Evolutionary conservation across 2,888 invertebrate genomes (phyloP).

Genomic region (Coleophora flavipennella): DNA sequence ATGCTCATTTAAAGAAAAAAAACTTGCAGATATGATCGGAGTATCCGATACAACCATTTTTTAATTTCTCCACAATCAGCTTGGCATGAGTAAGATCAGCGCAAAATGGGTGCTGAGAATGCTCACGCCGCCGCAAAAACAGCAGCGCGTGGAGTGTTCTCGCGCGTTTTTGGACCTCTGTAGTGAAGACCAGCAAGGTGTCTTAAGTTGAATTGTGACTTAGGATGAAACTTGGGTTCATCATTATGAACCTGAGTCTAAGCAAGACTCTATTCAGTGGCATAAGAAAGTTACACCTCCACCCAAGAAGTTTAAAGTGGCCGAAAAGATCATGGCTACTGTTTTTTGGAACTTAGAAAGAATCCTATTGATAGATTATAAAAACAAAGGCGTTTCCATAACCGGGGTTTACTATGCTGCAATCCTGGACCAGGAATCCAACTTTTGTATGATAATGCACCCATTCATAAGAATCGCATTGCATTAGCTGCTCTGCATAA

Average conservation of each 20-base stretch:
- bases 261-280: too few species aligned
- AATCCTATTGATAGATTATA: slow-evolving; percentile 11
- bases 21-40: too few species aligned
- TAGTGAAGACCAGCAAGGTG: slow-evolving; percentile 4
- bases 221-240: slow-evolving; percentile 22
- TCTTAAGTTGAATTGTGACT: slow-evolving; percentile 8
- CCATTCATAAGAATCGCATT: too few species aligned
- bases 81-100: slow-evolving; percentile 19
- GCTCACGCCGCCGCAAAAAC: slow-evolving; percentile 21
- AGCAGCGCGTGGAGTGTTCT: slow-evolving; percentile 13
- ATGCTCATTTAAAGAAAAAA: too few species aligned
- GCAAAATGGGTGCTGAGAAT: slow-evolving; percentile 24
- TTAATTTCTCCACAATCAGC: slow-evolving; percentile 16
- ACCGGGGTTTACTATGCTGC: slow-evolving; percentile 12
- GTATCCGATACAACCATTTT: too few species aligned
- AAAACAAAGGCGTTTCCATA: slow-evolving; percentile 8
- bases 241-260: slow-evolving; percentile 17
- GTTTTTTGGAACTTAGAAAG: slow-evolving; percentile 9
- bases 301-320: too few species aligned
- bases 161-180: slow-evolving; percentile 12
- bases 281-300: too few species aligned
- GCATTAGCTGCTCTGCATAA: too few species aligned
- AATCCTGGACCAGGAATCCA: slow-evolving; percentile 13
- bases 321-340: slow-evolving; percentile 6
- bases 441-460: slow-evolving; percentile 5